phyloP scores from a whole-genome alignment of 2,888 invertebrate genomes.

The Ophraella communa region DNA sequence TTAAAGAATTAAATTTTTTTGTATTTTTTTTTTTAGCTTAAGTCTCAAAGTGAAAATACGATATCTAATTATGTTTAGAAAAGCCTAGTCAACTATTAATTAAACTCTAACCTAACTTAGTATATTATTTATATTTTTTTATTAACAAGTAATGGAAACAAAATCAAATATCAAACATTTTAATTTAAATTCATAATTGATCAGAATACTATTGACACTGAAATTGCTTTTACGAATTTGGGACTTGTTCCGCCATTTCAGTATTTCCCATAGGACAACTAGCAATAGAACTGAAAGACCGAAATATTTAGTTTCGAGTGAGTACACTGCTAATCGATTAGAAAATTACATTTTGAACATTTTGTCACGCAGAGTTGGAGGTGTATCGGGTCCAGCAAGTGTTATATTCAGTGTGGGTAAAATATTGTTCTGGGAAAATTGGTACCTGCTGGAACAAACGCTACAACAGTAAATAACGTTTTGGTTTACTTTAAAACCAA shows the following conservation, averaged over 20 bases:
- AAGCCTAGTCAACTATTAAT: too few relatives aligned
- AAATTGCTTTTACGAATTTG: constrained; percentile 13
- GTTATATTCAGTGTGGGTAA: constrained; percentile 14
- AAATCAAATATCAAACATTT: too few relatives aligned
- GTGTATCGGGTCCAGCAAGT: constrained; percentile 24
- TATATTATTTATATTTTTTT: too few relatives aligned
- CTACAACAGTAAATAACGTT: too few relatives aligned
- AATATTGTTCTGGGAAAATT: constrained; percentile 5
- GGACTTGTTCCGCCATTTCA: neutral
- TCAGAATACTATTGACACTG: constrained; percentile 1
- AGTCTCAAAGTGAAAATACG: too few relatives aligned
- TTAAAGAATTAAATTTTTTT: too few relatives aligned
- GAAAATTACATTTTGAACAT: constrained; percentile 37
- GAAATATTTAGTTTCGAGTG: constrained; percentile 35
- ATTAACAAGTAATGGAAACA: too few relatives aligned
- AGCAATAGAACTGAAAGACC: constrained; percentile 23
- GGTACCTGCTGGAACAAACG: too few relatives aligned
- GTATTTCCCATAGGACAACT: constrained; percentile 5
- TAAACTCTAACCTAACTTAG: too few relatives aligned
- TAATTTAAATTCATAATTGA: neutral
- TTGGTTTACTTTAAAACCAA: too few relatives aligned
- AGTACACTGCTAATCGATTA: constrained; percentile 32
- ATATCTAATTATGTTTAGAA: too few relatives aligned
- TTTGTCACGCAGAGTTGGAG: constrained; percentile 30
- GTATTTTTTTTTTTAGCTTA: too few relatives aligned